These are phyloP conservation scores for Mixornis gularis DNA, from an alignment of 2,113 vertebrate species.

Conservation along the genomic window DNA sequence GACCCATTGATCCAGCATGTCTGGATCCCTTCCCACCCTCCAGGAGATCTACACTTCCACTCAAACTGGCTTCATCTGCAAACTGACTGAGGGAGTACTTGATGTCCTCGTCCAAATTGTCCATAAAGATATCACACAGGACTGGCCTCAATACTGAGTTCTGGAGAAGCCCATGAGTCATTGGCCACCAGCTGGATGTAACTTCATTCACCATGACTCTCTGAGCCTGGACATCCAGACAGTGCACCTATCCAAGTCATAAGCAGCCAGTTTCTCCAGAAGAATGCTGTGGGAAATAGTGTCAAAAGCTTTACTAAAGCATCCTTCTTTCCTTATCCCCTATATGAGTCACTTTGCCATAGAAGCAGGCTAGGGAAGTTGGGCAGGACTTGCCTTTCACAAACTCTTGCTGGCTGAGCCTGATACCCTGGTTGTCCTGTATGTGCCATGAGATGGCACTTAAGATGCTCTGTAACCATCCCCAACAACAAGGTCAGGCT, in stretches of 20 bases:
- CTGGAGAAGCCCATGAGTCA: neutral
- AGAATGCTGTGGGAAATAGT: neutral
- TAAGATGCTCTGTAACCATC: neutral
- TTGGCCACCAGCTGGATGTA: neutral
- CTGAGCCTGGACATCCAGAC: fast-evolving
- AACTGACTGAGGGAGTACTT: neutral
- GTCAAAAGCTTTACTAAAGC: neutral
- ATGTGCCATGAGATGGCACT: neutral
- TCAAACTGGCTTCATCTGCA: neutral
- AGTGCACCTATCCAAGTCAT: neutral
- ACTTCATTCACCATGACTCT: neutral
- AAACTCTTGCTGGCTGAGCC: neutral
- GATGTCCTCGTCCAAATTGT: neutral
- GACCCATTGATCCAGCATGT: neutral
- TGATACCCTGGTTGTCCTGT: neutral
- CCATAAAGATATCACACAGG: neutral
- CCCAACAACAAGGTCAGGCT: too few relatives aligned
- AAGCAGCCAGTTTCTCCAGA: neutral
- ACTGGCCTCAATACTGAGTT: too few relatives aligned
- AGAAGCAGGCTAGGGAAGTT: neutral
- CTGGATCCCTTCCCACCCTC: neutral
- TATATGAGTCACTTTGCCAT: neutral
- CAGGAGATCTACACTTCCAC: neutral
- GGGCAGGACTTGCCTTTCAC: neutral
- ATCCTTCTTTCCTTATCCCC: neutral